Evolutionary conservation across 1,140 invertebrate genomes (phyloP).

Genomic region (Zaprionus ornatus): DNA sequence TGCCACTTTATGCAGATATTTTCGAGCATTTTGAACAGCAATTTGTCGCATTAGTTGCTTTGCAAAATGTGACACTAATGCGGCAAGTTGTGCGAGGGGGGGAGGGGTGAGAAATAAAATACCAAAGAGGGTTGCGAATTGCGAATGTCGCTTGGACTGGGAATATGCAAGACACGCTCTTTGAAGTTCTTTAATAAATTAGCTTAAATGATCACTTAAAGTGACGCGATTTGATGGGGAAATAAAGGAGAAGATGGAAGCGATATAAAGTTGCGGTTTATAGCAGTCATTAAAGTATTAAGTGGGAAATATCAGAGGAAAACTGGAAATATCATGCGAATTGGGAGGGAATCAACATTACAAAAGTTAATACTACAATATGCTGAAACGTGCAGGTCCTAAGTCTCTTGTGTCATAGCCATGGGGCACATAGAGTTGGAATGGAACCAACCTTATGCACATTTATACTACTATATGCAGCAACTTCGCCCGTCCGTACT

Average conservation of each 20-base stretch:
- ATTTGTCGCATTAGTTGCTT: conserved; percentile 62
- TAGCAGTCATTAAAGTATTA: background rate
- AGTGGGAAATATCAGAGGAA: background rate
- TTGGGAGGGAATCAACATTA: background rate
- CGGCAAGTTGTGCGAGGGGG: background rate
- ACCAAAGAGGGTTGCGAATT: conserved; percentile 7
- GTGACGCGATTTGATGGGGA: conserved; percentile 1
- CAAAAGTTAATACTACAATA: background rate
- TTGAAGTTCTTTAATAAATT: conserved; percentile 1
- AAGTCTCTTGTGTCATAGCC: too few relatives aligned
- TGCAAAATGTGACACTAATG: conserved; percentile 27
- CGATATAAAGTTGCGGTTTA: background rate
- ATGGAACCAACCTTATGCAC: too few relatives aligned
- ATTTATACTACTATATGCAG: too few relatives aligned
- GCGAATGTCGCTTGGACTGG: background rate
- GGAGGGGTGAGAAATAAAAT: background rate
- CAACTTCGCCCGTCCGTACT: too few relatives aligned
- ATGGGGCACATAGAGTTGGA: too few relatives aligned
- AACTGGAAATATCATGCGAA: background rate
- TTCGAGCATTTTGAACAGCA: conserved; percentile 18
- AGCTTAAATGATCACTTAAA: conserved; percentile 2
- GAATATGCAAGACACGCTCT: conserved; percentile 1
- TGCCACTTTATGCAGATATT: conserved; percentile 19
- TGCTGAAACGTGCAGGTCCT: too few relatives aligned
- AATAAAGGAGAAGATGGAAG: background rate